Percentiles rank a stretch among this genome's conserved stretches.
Conservation (phyloP, 23 tunicate genomes). For the Phallusia fumigata region DNA sequence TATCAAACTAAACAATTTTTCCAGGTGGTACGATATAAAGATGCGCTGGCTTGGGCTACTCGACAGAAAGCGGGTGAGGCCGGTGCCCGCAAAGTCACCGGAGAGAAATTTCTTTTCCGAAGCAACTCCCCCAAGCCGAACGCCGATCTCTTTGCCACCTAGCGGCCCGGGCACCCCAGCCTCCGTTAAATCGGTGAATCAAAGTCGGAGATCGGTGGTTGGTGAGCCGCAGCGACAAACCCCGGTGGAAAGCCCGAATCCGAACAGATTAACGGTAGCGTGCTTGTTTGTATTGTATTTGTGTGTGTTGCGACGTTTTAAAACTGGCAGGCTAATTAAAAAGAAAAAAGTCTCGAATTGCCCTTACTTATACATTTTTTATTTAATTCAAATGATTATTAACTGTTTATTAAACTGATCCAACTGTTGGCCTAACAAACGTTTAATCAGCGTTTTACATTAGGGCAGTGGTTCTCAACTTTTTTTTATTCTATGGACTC, state of each 20-base stretch:
- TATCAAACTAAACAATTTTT: not conserved
- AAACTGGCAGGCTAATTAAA: no score
- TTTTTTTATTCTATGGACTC: no score
- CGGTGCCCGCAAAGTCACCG: not conserved
- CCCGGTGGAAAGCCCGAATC: not conserved
- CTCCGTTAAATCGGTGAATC: not conserved
- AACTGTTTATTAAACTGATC: no score
- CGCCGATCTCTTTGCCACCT: not conserved
- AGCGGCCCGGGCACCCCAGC: slow-evolving; percentile 11
- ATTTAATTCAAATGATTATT: no score
- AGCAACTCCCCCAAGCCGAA: not conserved
- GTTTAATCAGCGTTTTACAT: no score
- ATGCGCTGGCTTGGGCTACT: slow-evolving; percentile 78
- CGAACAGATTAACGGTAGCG: not conserved
- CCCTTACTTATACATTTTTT: no score
- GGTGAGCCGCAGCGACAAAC: not conserved
- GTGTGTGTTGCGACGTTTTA: no score
- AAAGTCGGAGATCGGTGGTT: not conserved
- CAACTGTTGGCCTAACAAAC: no score
- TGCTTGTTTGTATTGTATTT: not conserved
- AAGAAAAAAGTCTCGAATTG: no score
- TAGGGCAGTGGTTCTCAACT: no score
- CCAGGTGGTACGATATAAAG: slow-evolving; percentile 84
- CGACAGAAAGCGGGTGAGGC: slow-evolving; percentile 29
- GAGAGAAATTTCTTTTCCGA: not conserved